A percentile compares a stretch with the other conserved stretches of the same genome.
Evolutionary conservation across 2,113 vertebrate genomes (phyloP).

Genomic region (Anguilla rostrata): DNA sequence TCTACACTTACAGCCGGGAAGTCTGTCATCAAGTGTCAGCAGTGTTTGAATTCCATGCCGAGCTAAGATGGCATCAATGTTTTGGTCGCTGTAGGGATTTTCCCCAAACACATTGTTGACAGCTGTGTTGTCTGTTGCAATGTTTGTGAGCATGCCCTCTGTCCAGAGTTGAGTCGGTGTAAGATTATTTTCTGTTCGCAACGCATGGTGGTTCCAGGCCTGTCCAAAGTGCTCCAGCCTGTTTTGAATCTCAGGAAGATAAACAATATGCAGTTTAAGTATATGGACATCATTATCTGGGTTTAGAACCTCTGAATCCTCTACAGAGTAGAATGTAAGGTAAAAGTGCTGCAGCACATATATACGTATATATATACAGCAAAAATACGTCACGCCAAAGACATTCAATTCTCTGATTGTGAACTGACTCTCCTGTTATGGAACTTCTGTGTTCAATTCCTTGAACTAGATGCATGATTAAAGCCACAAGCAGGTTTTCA

Average conservation of each 20-base stretch:
- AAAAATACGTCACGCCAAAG: conserved; percentile 32
- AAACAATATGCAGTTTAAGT: background rate
- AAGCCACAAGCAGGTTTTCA: conserved; percentile 25
- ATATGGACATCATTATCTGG: conserved; percentile 20
- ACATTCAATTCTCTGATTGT: conserved; percentile 10
- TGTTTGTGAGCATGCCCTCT: conserved; percentile 1
- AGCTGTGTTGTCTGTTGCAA: background rate
- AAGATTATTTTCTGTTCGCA: background rate
- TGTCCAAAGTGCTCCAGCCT: background rate
- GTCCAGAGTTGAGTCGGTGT: conserved; percentile 9
- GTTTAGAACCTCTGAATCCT: conserved; percentile 24
- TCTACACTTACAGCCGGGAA: no score
- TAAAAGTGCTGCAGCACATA: conserved; percentile 30
- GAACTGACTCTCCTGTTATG: conserved; percentile 31
- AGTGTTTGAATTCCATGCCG: no score
- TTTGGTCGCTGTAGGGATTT: conserved; percentile 2
- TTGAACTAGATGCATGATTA: conserved; percentile 32
- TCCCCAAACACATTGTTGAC: conserved; percentile 28
- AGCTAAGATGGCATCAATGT: background rate
- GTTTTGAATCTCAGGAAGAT: no score
- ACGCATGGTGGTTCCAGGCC: conserved; percentile 1
- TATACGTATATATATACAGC: no score
- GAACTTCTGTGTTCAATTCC: conserved; percentile 16
- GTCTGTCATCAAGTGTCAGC: no score
- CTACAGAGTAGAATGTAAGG: conserved; percentile 17